Evolutionary conservation across 1,140 invertebrate genomes (phyloP).

Genomic region (Pogonomyrmex californicus): DNA sequence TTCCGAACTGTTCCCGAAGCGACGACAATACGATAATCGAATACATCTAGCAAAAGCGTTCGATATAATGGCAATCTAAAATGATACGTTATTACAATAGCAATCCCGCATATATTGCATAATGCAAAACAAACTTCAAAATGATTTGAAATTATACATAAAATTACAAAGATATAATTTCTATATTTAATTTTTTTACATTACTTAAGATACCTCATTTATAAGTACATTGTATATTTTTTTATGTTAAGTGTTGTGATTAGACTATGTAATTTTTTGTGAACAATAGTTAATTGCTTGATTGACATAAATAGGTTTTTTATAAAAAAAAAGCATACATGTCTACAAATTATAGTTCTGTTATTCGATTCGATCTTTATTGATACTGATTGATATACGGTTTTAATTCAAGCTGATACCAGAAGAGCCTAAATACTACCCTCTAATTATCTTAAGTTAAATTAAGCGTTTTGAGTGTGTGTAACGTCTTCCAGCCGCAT

Average conservation of each 20-base stretch:
- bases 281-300: background rate
- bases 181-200: background rate
- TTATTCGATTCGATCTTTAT: background rate
- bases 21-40: background rate
- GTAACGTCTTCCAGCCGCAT: slow-evolving; percentile 25
- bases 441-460: slow-evolving; percentile 14
- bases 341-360: background rate
- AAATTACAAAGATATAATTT: slow-evolving; percentile 8
- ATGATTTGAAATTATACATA: background rate
- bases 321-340: background rate
- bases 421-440: background rate
- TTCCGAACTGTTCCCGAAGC: background rate
- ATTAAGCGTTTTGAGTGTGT: slow-evolving; percentile 24
- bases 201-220: slow-evolving; percentile 2
- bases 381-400: background rate
- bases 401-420: slow-evolving; percentile 42
- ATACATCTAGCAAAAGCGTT: background rate
- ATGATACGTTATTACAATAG: background rate
- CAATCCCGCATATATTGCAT: background rate
- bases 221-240: background rate
- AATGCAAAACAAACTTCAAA: background rate
- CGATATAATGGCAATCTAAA: background rate
- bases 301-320: background rate
- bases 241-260: background rate
- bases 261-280: background rate